These are phyloP conservation scores for Promerops cafer DNA, from an alignment of 2,113 vertebrate genomes.

Conservation along the genomic window DNA sequence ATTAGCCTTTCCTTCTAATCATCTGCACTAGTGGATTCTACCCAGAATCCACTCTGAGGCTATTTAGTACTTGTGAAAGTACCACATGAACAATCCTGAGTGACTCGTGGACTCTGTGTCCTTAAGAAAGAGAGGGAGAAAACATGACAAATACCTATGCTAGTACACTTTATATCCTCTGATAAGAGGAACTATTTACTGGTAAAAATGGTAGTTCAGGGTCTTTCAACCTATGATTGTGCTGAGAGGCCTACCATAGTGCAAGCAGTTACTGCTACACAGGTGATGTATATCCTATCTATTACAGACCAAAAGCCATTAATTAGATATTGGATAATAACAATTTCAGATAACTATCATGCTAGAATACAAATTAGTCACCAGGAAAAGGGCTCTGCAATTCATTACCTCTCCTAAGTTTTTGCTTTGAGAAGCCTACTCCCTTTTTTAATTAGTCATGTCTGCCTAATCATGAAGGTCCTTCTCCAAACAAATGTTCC, in stretches of 20 bases:
- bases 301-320: not conserved
- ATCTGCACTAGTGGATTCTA: not conserved
- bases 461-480: not conserved
- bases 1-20: not conserved
- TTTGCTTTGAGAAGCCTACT: not conserved
- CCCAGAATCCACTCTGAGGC: not conserved
- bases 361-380: constrained; percentile 6
- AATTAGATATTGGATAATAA: not conserved
- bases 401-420: not conserved
- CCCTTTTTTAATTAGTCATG: not conserved
- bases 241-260: not conserved
- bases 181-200: not conserved
- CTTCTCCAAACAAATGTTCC: not conserved
- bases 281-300: not conserved
- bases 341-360: not conserved
- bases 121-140: not conserved
- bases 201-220: not conserved
- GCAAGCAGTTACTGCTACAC: not conserved
- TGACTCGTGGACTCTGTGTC: not conserved
- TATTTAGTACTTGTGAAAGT: not conserved
- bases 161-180: not conserved
- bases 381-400: not conserved
- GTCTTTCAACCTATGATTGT: not conserved
- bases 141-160: not conserved
- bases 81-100: not conserved